phyloP scores from a whole-genome alignment of 1,140 invertebrate species.

The Caerostris extrusa region DNA sequence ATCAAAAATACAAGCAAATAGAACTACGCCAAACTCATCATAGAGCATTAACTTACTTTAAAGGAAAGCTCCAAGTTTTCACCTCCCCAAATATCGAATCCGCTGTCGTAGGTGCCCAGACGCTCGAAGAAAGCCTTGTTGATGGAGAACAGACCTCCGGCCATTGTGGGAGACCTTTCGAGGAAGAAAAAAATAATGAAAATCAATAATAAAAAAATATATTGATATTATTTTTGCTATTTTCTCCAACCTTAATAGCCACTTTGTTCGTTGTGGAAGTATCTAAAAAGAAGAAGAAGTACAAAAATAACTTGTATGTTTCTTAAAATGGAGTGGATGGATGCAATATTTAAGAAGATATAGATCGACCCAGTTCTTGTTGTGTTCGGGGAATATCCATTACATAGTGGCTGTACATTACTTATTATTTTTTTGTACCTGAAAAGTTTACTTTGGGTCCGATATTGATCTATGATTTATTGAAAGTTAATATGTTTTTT shows the following conservation, averaged over 20 bases:
- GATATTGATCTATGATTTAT: background rate
- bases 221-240: background rate
- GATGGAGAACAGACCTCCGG: conserved; percentile 98
- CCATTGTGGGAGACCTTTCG: conserved; percentile 95
- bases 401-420: background rate
- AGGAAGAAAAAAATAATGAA: conserved; percentile 46
- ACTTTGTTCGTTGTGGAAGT: background rate
- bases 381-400: background rate
- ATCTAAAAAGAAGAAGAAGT: background rate
- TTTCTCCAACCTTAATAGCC: conserved; percentile 27
- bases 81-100: conserved; percentile 99
- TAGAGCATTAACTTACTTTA: conserved; percentile 86
- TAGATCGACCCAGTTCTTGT: background rate
- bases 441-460: background rate
- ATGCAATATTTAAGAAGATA: background rate
- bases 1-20: background rate
- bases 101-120: conserved; percentile 97
- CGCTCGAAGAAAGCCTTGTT: conserved; percentile 97
- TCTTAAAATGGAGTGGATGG: background rate
- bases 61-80: conserved; percentile 99
- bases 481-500: background rate
- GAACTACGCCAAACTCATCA: background rate
- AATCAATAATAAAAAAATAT: background rate
- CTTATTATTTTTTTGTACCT: background rate
- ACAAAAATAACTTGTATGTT: background rate